Percentiles rank a stretch among this genome's conserved stretches.
Conservation (phyloP, 2,888 invertebrate genomes). For the Gymnosoma rotundatum region DNA sequence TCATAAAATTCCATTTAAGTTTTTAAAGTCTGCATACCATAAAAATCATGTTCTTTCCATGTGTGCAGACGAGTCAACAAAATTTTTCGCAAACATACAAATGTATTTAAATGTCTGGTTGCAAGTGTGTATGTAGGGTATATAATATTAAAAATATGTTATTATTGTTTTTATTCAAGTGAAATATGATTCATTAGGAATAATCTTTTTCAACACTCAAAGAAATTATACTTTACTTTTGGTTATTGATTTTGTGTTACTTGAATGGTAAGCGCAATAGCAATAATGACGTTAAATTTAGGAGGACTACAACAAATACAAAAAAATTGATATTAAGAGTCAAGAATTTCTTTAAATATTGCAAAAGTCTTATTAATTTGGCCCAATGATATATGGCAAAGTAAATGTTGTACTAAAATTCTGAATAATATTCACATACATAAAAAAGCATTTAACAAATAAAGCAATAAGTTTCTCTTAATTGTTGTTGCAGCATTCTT, state of each 20-base stretch:
- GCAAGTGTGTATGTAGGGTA: constrained; percentile 43
- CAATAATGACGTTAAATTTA: too few relatives aligned
- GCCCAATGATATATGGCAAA: too few relatives aligned
- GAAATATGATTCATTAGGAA: constrained; percentile 64
- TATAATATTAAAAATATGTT: constrained; percentile 32
- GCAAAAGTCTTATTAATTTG: too few relatives aligned
- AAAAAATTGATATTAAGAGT: too few relatives aligned
- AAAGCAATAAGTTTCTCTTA: too few relatives aligned
- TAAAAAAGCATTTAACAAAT: too few relatives aligned
- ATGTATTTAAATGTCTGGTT: constrained; percentile 38
- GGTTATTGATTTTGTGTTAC: neutral
- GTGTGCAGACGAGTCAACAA: neutral
- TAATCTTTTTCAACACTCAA: constrained; percentile 50
- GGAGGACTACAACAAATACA: too few relatives aligned
- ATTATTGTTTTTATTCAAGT: constrained; percentile 58
- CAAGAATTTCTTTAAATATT: too few relatives aligned
- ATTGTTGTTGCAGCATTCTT: too few relatives aligned
- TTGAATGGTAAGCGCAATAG: too few relatives aligned
- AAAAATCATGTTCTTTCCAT: constrained; percentile 9
- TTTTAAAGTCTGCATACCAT: constrained; percentile 36
- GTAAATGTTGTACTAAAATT: too few relatives aligned
- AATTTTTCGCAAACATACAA: neutral
- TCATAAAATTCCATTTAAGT: constrained; percentile 47
- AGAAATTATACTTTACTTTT: neutral
- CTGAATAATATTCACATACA: too few relatives aligned